Percentiles rank a stretch among this genome's conserved stretches.
These are phyloP conservation scores for Apostichopus californicus DNA, from an alignment of 35 echinoderm and acorn worm species.

Conservation along the genomic window DNA sequence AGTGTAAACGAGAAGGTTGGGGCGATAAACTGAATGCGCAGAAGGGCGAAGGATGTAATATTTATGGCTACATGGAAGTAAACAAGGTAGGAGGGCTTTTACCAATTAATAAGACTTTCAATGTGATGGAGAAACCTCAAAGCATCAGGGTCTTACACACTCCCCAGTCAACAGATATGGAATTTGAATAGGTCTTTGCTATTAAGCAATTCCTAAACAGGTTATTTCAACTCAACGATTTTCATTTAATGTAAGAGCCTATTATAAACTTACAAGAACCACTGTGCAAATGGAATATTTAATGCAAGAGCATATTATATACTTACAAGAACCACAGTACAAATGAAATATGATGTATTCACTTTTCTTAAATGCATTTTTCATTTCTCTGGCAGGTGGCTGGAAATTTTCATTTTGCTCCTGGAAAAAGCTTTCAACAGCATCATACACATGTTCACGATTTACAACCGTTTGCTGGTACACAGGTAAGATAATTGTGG, in stretches of 20 bases:
- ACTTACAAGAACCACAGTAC: too few relatives aligned
- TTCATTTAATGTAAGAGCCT: too few relatives aligned
- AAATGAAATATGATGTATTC: not conserved
- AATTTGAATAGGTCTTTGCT: too few relatives aligned
- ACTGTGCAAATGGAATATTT: too few relatives aligned
- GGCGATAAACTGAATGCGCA: constrained; percentile 79
- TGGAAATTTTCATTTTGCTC: constrained; percentile 99
- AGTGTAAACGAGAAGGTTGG: constrained; percentile 93
- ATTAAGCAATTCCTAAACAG: too few relatives aligned
- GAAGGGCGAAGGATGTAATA: constrained; percentile 92
- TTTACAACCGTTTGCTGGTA: constrained; percentile 84
- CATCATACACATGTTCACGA: constrained; percentile 95
- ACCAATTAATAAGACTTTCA: too few relatives aligned
- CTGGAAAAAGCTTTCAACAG: constrained; percentile 96
- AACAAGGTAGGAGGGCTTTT: constrained; percentile 67
- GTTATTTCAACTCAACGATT: too few relatives aligned
- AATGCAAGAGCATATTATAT: too few relatives aligned
- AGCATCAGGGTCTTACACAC: too few relatives aligned
- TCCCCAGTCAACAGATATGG: too few relatives aligned
- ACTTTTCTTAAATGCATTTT: not conserved
- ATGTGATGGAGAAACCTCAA: too few relatives aligned
- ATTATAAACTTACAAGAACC: too few relatives aligned
- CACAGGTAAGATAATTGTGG: constrained; percentile 61
- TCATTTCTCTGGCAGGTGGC: constrained; percentile 72
- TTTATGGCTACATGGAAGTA: constrained; percentile 94